Base-by-base conservation (phyloP, 1,140 invertebrate genomes). In the Lasaia peninsularis region DNA sequence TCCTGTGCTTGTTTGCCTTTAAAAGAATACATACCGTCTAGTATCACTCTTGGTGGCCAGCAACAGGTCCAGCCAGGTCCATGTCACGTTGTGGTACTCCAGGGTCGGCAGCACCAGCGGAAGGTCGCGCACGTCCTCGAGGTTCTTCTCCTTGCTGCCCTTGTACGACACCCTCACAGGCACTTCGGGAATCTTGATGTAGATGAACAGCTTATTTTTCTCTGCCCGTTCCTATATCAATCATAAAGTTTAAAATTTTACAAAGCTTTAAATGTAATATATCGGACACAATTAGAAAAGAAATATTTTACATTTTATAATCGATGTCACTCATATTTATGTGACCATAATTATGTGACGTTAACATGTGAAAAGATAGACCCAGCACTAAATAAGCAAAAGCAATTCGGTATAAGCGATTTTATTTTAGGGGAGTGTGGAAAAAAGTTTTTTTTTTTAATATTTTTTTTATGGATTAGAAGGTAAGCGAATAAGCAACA, bases 1-100 rank as follows among this genome's bases (percentile, higher is more conserved):
- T n/a, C n/a, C n/a, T n/a, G n/a, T n/a, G 7, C 11, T 16, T 6
- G 14, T n/a, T 10, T 12, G 6, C 35, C 35, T 5, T 9, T 12
- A 12, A 16, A 37, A 12, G 11, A 37, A 44, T 10, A 14, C 56
- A 49, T 20, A 87, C 84, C 80, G 92, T 69, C 97, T 94, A 48
- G 96, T 98, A 71, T 98, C 96, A 74, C 94, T 97, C 87, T 99
- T 98, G 89, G 99, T 96, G 3, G 97, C 97, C 74, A 99, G 90
- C 24, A 99, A 89, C 52, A 99, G 91, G 90, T 99, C 98, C n/a
- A 99, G 92, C 98, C 98, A 99, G 0, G 98, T 99, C 98, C 98
- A 99, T 9, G 98, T 99, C 44, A 98, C 96, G 87, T 99, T 99
- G 86, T 99, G 98, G 89, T 99, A 99, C 83, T 99, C 98, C 49